phyloP scores from a whole-genome alignment of 1,140 invertebrate genomes.

The Bombus difficillimus region DNA sequence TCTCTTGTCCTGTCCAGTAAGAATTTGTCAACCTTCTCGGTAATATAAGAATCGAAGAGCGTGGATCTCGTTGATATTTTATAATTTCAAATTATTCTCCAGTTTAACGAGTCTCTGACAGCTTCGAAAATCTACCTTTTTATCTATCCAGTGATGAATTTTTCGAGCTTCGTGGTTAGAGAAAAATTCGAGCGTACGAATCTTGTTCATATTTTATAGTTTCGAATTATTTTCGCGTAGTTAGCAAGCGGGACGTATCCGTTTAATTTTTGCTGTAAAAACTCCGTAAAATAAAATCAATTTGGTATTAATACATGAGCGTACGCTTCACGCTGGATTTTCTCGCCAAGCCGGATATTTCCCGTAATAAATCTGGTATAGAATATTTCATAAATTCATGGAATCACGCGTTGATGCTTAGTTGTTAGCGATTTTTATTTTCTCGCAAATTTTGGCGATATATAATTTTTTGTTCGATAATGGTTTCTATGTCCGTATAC shows the following conservation, averaged over 20 bases:
- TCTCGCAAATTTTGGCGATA: neutral
- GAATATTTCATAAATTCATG: neutral
- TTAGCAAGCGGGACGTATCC: neutral
- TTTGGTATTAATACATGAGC: neutral
- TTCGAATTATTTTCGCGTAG: neutral
- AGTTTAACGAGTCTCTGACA: neutral
- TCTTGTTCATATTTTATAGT: neutral
- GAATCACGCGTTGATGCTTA: neutral
- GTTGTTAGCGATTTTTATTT: neutral
- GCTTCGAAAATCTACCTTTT: no score
- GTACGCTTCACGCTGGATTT: neutral
- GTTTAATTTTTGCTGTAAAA: neutral
- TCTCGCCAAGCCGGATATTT: neutral
- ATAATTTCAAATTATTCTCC: neutral
- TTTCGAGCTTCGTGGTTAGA: neutral
- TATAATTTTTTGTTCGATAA: neutral
- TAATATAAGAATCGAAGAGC: neutral
- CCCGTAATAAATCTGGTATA: neutral
- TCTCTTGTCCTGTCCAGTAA: neutral
- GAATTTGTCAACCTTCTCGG: neutral
- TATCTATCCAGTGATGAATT: neutral
- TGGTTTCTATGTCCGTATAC: neutral
- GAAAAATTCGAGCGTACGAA: neutral
- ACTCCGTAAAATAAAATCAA: conserved; percentile 2
- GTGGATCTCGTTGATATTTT: neutral